These are phyloP conservation scores for Cassiopea xamachana DNA, from an alignment of 30 jellyfish, hydroid and myxozoan species.

Conservation along the genomic window DNA sequence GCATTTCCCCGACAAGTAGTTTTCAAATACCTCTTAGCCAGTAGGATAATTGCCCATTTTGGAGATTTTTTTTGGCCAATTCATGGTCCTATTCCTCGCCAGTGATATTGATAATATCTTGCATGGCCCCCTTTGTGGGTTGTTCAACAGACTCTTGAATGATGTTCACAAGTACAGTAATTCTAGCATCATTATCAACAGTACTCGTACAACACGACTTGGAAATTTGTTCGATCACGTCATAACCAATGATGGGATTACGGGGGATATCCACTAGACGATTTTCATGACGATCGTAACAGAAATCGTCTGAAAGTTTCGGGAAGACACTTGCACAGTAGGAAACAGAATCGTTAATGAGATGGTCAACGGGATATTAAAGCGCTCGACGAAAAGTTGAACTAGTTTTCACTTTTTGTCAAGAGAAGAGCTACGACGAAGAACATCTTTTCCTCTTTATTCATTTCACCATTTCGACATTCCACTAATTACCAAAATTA, in stretches of 20 bases:
- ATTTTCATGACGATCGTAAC: too few relatives aligned
- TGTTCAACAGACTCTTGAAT: conserved; percentile 43
- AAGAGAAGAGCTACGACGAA: too few relatives aligned
- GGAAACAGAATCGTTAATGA: too few relatives aligned
- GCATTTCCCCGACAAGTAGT: background rate
- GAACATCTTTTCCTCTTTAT: too few relatives aligned
- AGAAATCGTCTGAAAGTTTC: too few relatives aligned
- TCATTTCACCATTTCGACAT: too few relatives aligned
- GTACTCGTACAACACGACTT: conserved; percentile 15
- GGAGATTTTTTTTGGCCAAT: conserved; percentile 36
- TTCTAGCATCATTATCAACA: conserved; percentile 1
- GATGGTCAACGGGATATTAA: too few relatives aligned
- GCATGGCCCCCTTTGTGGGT: conserved; percentile 24
- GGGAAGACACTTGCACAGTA: too few relatives aligned
- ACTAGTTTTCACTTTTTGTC: too few relatives aligned
- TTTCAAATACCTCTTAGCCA: conserved; percentile 24
- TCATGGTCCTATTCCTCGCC: conserved; percentile 18
- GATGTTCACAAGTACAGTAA: conserved; percentile 17
- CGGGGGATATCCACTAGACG: too few relatives aligned
- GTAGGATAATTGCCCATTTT: conserved; percentile 6
- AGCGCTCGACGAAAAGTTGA: too few relatives aligned
- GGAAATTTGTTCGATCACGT: conserved; percentile 63
- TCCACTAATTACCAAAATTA: too few relatives aligned
- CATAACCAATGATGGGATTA: conserved; percentile 71
- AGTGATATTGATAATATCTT: conserved; percentile 14